Evolutionary conservation across 1,140 invertebrate genomes (phyloP), one percentile per base, ranked within the genome.

Genomic region (Chironomus striatipennis): DNA sequence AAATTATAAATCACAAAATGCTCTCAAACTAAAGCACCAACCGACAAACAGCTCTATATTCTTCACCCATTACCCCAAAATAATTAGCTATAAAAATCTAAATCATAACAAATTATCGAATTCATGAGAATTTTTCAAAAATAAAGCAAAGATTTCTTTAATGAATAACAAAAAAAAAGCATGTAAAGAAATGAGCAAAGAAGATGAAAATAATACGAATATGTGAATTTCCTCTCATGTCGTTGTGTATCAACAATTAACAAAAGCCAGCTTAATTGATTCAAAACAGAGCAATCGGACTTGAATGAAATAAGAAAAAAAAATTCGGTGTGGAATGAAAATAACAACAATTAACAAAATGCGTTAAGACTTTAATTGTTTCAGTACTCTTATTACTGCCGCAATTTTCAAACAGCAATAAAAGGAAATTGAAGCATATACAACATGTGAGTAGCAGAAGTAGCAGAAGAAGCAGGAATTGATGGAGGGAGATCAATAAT

Each of bases 221-320:
- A 43, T 73, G 18, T 43, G 42, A 73, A 47, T 73, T 73, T 73
- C 43, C 73, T 47, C 43, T 73, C 17, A 15, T 20, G n/a, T 47
- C 43, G 42, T 34, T 43, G 42, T 73, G 42, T 73, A 73, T 73
- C 42, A 73, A 73, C 42, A 73, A 73, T 73, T 73, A 73, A 73
- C 43, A 47, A 73, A 73, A 73, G 73, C 73, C 21, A 73, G 43
- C 73, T 47, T 73, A 43, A 42, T 47, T 43, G 43, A 73, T 47
- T 42, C 17, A 73, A 73, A 73, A 73, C 73, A 42, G 21, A 47
- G 47, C 47, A 57, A 12, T 57, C 47, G n/a, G 9, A 57, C 8
- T 57, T 57, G 47, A 57, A 57, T 57, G 47, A 57, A 57, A n/a
- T 57, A n/a, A n/a, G n/a, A n/a, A n/a, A n/a, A n/a, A n/a, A n/a